These are phyloP conservation scores for Gymnoscopelus braueri DNA, from an alignment of 2,797 vertebrate genomes.

Conservation along the genomic window DNA sequence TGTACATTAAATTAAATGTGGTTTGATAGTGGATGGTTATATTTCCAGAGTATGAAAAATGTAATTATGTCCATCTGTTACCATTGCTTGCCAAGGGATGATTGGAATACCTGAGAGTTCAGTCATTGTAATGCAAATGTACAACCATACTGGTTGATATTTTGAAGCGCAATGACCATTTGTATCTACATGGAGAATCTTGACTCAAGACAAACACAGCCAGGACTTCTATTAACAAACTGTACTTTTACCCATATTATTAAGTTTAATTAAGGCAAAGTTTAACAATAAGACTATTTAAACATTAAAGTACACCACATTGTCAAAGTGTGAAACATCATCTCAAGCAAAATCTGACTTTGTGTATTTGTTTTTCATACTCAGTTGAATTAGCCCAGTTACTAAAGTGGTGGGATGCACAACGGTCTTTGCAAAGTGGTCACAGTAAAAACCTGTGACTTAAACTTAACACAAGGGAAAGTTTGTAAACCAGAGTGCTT, in stretches of 20 bases:
- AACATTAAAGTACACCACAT: neutral
- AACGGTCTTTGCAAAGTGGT: neutral
- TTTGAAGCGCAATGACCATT: slow-evolving; percentile 27
- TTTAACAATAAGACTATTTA: slow-evolving; percentile 1
- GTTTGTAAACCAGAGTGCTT: slow-evolving; percentile 9
- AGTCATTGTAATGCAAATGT: slow-evolving; percentile 49
- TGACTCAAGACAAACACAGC: slow-evolving; percentile 19
- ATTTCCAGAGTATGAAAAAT: slow-evolving; percentile 66
- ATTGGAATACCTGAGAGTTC: slow-evolving; percentile 36
- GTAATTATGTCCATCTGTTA: slow-evolving; percentile 46
- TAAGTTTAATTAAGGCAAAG: slow-evolving; percentile 4
- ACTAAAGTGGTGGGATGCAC: neutral
- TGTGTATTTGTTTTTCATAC: neutral
- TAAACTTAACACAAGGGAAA: slow-evolving; percentile 1
- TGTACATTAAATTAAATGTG: slow-evolving; percentile 54
- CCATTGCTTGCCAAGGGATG: slow-evolving; percentile 30
- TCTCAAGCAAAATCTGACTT: too few species aligned
- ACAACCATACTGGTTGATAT: slow-evolving; percentile 16
- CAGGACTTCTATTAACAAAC: slow-evolving; percentile 15
- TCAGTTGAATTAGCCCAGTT: neutral
- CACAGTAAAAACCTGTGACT: neutral
- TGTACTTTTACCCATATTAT: slow-evolving; percentile 6
- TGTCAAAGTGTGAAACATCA: too few species aligned
- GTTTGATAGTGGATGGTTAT: slow-evolving; percentile 52
- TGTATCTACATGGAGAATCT: slow-evolving; percentile 27